Base-by-base conservation (phyloP, 2,113 vertebrate species). In the Clinocottus analis region DNA sequence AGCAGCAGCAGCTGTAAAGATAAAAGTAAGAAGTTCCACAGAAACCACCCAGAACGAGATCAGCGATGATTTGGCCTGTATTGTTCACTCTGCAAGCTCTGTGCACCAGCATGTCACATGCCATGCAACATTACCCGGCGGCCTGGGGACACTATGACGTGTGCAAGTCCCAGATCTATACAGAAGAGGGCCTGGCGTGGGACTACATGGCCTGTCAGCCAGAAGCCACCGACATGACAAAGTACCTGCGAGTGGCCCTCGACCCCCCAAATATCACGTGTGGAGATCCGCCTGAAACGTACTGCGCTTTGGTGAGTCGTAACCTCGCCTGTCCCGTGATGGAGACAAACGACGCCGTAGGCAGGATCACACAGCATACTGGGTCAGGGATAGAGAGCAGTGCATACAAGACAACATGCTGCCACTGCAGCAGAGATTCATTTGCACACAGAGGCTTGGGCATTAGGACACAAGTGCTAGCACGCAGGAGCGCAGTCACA, bases 171-270 rank as follows among this genome's bases (percentile, higher is more conserved):
- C 97, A 97, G 90, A 97, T 98, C 91, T 98, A 98, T 87, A 97
- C 97, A 0, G 98, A 99, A 86, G 98, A 99, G 90, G 98, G 96
- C 77, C 96, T 97, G 90, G 94, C 96, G 17, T 99, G 98, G 98
- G 98, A 99, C 96, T 99, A 99, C 94, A 99, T 97, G 96, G 98
- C 98, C 88, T 99, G 98, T 94, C 98, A 99, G 85, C 98, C 98
- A 0, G 98, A 99, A 95, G 96, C 97, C 79, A 97, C 95, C 49
- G 97, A 99, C 91, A 98, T 99, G 98, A 99, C 98, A 89, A 97
- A 97, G 89, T 99, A 96, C 14, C 95, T 99, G 67, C 97, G 96
- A 90, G 97, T 99, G 93, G 95, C 95, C 77, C 93, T 99, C 79
- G 98, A 99, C 89, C 98, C 98, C 45, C 95, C 97, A 37, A 96